These are phyloP conservation scores for Brachionus rotundiformis DNA, from an alignment of 1,140 invertebrate species.

Conservation along the genomic window DNA sequence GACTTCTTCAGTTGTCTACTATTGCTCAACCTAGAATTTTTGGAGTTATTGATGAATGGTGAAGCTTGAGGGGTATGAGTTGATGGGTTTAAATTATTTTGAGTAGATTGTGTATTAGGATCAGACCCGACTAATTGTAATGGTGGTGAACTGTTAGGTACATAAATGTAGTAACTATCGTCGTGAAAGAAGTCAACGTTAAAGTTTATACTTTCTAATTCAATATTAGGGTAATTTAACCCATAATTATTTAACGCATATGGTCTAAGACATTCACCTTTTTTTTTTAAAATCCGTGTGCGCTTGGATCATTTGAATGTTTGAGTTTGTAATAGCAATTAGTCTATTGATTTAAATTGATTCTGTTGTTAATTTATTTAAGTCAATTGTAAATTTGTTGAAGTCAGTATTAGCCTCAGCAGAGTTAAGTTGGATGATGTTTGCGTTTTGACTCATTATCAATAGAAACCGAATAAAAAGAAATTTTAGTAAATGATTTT, in stretches of 20 bases:
- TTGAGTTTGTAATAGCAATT: slow-evolving; percentile 14
- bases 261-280: slow-evolving; percentile 22
- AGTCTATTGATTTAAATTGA: slow-evolving; percentile 6
- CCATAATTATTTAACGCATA: slow-evolving; percentile 11
- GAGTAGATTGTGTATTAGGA: slow-evolving; percentile 2
- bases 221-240: not conserved
- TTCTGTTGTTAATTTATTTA: slow-evolving; percentile 14
- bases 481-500: not conserved
- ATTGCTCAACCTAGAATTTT: slow-evolving; percentile 18
- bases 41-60: not conserved
- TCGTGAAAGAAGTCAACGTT: slow-evolving; percentile 1
- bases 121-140: slow-evolving; percentile 15
- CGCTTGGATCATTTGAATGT: slow-evolving; percentile 31
- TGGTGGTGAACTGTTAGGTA: slow-evolving; percentile 20
- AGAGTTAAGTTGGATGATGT: slow-evolving; percentile 7
- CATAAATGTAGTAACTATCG: slow-evolving; percentile 12
- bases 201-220: not conserved
- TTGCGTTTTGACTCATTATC: slow-evolving; percentile 19
- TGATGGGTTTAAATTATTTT: slow-evolving; percentile 2
- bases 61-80: slow-evolving; percentile 4
- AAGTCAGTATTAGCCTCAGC: slow-evolving; percentile 9
- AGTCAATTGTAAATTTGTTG: slow-evolving; percentile 1
- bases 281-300: slow-evolving; percentile 1
- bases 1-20: slow-evolving; percentile 6
- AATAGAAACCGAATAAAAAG: not conserved